Conservation (phyloP, 2,113 vertebrate species). For the Heterotilapia buettikoferi region DNA sequence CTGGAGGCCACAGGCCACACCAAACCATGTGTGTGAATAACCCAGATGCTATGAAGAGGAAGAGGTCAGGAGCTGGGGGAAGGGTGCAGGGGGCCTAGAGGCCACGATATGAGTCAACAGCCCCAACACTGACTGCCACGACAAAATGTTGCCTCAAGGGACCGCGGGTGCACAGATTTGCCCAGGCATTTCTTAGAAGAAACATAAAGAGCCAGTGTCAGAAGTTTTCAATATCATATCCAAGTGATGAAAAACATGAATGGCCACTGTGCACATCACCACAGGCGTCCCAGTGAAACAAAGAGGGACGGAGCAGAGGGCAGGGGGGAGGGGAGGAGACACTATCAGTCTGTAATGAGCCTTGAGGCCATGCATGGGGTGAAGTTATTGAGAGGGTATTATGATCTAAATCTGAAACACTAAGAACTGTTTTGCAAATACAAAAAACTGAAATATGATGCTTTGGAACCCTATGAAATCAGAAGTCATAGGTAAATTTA, state of each 20-base stretch:
- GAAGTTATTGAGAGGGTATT: neutral
- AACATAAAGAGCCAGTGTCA: constrained; percentile 31
- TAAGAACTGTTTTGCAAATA: neutral
- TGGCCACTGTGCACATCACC: constrained; percentile 25
- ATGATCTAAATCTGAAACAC: neutral
- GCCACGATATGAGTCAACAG: neutral
- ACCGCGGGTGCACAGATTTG: constrained; percentile 20
- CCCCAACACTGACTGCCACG: constrained; percentile 14
- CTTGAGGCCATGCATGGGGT: neutral
- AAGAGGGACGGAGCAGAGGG: neutral
- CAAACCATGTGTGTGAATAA: constrained; percentile 47
- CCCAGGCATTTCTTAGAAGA: neutral
- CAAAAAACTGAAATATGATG: neutral
- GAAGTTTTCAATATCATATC: constrained; percentile 54
- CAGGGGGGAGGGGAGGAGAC: neutral
- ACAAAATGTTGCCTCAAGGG: constrained; percentile 48
- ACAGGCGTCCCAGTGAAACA: constrained; percentile 37
- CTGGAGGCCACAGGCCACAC: constrained; percentile 37
- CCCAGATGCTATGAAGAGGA: constrained; percentile 63
- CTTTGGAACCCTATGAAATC: neutral
- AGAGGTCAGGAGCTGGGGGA: constrained; percentile 44
- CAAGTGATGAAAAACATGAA: constrained; percentile 42
- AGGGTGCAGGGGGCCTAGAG: constrained; percentile 1
- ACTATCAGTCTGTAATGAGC: constrained; percentile 21
- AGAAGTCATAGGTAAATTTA: neutral